Base-by-base conservation (phyloP, 2,888 invertebrate species). In the Malacosoma neustria region DNA sequence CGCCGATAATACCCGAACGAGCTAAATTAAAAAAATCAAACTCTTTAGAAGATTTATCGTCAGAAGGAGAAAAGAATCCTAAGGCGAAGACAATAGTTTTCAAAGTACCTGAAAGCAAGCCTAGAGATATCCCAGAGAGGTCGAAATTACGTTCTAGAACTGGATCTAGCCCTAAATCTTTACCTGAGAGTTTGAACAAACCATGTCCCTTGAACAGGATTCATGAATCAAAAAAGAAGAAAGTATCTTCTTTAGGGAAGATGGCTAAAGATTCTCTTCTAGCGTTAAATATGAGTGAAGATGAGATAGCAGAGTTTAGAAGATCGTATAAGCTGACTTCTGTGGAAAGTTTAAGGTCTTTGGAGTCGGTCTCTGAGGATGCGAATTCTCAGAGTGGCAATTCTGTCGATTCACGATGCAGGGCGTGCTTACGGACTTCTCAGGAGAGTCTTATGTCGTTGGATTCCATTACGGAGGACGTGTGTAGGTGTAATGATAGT, bases 301-400 rank as follows among this genome's bases (percentile, higher is more conserved):
- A 86, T 2, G 87, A 86, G 9, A 80, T 85, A 1, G 76, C 79
- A 0, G 85, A 86, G 11, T 80, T 85, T 15, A 54, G 84, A 29
- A 54, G 77, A 1, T 81, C 84, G 0, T 81, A 84, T 33, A 81
- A 82, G 45, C 41, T 82, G 1, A 84, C 86, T 0, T 86, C 85
- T 0, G 75, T 84, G 0, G 87, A 87, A 35, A 85, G 85, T 48
- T 42, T 86, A 3, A 61, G 56, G 11, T 85, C 85, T 0, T 39
- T 87, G 1, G 86, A 86, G 22, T 86, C 85, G 0, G 86, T 87
- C 0, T 86, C 85, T 0, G 87, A 87, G 40, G 84, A 85, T 33
- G 80, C 80, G 0, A 73, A 72, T 29, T 81, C 81, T 0, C 81
- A 81, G 30, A 81, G 81, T 30, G 82, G 81, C 0, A 75, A 82